A percentile compares a stretch with the other conserved stretches of the same genome.
phyloP scores from a whole-genome alignment of 2,888 invertebrate genomes.

The Ophion ventricosus region DNA sequence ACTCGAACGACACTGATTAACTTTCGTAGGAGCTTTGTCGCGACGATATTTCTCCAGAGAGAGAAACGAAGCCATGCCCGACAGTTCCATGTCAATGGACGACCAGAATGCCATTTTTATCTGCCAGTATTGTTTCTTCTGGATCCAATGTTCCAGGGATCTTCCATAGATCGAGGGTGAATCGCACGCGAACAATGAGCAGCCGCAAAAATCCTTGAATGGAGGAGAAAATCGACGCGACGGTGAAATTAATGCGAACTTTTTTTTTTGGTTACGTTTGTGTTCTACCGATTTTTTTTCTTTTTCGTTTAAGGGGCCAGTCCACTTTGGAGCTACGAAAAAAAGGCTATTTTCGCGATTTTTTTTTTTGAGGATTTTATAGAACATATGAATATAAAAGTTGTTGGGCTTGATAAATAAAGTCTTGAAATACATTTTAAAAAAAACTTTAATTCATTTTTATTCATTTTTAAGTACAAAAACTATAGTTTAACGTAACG shows the following conservation, averaged over 20 bases:
- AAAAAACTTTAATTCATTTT: no score
- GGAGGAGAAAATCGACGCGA: neutral
- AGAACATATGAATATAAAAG: no score
- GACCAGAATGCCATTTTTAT: slow-evolving; percentile 54
- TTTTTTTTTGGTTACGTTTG: neutral
- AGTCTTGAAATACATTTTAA: no score
- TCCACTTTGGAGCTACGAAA: no score
- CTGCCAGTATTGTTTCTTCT: slow-evolving; percentile 58
- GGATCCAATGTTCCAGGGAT: slow-evolving; percentile 60
- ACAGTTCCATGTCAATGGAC: slow-evolving; percentile 35
- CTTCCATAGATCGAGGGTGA: slow-evolving; percentile 55
- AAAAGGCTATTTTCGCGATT: no score
- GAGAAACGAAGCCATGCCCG: slow-evolving; percentile 38
- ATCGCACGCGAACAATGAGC: slow-evolving; percentile 7
- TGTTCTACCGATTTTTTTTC: neutral
- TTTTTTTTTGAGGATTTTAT: no score
- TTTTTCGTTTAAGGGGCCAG: no score
- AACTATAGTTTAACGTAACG: no score
- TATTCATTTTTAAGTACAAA: no score
- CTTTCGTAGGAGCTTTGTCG: neutral
- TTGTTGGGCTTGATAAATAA: no score
- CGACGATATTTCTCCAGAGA: slow-evolving; percentile 7
- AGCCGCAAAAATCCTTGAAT: slow-evolving; percentile 37
- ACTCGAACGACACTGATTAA: neutral
- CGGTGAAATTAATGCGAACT: neutral